A percentile compares a stretch with the other conserved stretches of the same genome.
These are phyloP conservation scores for Dryococelus australis DNA, from an alignment of 2,888 invertebrate genomes.

Conservation along the genomic window DNA sequence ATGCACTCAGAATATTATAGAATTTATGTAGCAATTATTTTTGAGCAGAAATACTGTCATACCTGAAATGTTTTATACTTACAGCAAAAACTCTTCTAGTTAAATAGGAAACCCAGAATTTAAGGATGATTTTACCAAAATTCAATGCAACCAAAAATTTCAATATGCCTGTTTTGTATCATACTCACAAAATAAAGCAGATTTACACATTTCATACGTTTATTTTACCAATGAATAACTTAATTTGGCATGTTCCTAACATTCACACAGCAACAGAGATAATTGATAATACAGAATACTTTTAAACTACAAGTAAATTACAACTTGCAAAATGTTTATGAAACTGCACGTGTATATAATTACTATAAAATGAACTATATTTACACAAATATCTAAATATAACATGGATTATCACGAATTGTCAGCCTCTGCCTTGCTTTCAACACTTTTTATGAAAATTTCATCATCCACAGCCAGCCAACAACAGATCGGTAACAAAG, in stretches of 20 bases:
- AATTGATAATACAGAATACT: background rate
- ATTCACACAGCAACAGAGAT: background rate
- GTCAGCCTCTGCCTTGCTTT: background rate
- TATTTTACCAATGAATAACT: conserved; percentile 7
- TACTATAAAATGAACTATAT: background rate
- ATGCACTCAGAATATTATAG: too few relatives aligned
- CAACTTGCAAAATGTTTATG: conserved; percentile 13
- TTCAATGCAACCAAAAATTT: too few relatives aligned
- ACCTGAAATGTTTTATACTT: too few relatives aligned
- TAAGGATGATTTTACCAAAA: too few relatives aligned
- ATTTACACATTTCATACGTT: background rate
- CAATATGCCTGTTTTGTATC: too few relatives aligned
- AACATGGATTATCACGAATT: conserved; percentile 1
- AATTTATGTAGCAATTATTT: too few relatives aligned
- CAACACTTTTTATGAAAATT: background rate
- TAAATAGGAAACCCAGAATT: too few relatives aligned
- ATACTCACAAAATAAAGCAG: background rate
- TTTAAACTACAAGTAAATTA: conserved; percentile 3
- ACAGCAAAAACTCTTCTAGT: too few relatives aligned
- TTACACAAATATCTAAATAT: conserved; percentile 8
- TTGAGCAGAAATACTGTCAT: too few relatives aligned
- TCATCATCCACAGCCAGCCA: conserved; percentile 8
- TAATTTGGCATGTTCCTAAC: conserved; percentile 6
- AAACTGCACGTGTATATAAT: background rate
- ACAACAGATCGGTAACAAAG: background rate